Evolutionary conservation across 2,113 vertebrate genomes (phyloP).

Genomic region (Murina feae): DNA sequence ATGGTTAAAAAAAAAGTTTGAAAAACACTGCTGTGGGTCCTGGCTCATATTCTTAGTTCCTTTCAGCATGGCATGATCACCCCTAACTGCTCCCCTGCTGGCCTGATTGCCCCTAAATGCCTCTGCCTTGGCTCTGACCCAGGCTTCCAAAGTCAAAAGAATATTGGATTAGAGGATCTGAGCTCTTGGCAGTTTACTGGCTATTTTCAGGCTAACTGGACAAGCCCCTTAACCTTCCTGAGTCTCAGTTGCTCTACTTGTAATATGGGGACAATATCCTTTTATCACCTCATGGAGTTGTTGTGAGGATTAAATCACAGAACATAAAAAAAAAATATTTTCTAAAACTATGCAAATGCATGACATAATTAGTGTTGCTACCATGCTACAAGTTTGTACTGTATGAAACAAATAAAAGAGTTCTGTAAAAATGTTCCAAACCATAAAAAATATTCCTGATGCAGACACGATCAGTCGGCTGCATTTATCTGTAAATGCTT

Average conservation of each 20-base stretch:
- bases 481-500: conserved; percentile 95
- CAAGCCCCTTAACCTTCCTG: background rate
- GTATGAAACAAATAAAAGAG: conserved; percentile 51
- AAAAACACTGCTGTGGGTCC: background rate
- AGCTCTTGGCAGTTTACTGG: background rate
- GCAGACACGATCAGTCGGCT: conserved; percentile 93
- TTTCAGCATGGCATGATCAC: background rate
- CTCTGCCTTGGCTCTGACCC: too few species aligned
- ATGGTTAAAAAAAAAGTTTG: background rate
- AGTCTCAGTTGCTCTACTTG: background rate
- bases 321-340: background rate
- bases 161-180: background rate
- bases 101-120: too few species aligned
- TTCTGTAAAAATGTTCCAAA: conserved; percentile 76
- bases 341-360: background rate
- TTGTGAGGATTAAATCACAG: background rate
- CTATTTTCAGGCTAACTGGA: background rate
- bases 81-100: too few species aligned
- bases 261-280: background rate
- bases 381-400: background rate
- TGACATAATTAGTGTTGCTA: background rate
- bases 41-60: background rate
- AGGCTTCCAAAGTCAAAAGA: background rate
- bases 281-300: accelerated
- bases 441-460: conserved; percentile 97